Conservation (phyloP, 2,888 invertebrate species). For the Hoplodrina blanda region DNA sequence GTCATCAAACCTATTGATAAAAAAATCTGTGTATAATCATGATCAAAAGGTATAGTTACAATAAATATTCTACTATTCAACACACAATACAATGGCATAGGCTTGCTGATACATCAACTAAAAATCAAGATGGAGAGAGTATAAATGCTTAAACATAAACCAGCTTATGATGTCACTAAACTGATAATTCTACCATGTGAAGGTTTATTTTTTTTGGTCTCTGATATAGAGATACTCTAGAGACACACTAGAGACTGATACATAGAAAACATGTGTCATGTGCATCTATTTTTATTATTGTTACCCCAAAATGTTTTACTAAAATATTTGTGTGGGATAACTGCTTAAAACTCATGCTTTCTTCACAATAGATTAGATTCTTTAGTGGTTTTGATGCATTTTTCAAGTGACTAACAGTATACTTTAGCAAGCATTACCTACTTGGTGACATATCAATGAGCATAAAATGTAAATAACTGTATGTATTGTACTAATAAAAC, state of each 20-base stretch:
- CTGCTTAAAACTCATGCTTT: not conserved
- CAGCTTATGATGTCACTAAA: slow-evolving; percentile 4
- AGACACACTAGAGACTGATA: too few relatives aligned
- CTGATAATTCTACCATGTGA: slow-evolving; percentile 25
- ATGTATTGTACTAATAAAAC: not conserved
- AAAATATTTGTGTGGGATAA: not conserved
- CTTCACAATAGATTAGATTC: not conserved
- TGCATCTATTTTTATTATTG: not conserved
- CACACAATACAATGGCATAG: slow-evolving; percentile 3
- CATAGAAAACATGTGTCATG: slow-evolving; percentile 21
- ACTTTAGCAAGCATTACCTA: not conserved
- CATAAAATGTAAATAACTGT: not conserved
- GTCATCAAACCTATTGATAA: too few relatives aligned
- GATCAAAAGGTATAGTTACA: too few relatives aligned
- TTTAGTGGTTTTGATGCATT: not conserved
- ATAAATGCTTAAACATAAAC: not conserved
- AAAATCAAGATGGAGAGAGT: slow-evolving; percentile 1
- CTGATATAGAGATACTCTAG: not conserved
- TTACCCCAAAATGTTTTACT: not conserved
- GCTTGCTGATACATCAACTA: not conserved
- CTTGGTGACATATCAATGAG: not conserved
- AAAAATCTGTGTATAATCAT: too few relatives aligned
- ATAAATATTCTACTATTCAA: not conserved
- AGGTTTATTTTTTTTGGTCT: slow-evolving; percentile 17
- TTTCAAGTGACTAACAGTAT: not conserved